Conservation (phyloP, 53 echinoderm and acorn worm species). For the Mesocentrotus franciscanus region DNA sequence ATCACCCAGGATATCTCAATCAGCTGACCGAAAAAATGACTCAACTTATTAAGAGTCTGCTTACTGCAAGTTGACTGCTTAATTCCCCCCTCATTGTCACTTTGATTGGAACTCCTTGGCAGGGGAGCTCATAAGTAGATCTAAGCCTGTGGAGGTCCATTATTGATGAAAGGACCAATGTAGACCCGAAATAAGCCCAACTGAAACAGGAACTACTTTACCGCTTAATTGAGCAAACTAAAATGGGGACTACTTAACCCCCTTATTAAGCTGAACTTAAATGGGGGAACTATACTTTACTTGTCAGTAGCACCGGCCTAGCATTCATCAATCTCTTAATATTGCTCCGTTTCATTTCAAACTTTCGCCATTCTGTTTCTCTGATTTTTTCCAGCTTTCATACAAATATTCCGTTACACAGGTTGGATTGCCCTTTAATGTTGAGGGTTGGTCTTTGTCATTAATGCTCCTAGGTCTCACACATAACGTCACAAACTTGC, state of each 20-base stretch:
- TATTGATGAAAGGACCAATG: not conserved
- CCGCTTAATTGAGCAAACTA: not conserved
- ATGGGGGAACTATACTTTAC: not conserved
- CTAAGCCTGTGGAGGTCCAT: not conserved
- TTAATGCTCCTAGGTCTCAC: not conserved
- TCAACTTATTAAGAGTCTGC: not conserved
- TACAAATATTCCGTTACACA: too few species aligned
- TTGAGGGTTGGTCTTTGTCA: not conserved
- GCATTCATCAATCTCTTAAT: too few species aligned
- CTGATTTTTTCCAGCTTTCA: too few species aligned
- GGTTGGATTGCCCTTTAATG: not conserved
- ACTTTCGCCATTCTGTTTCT: too few species aligned
- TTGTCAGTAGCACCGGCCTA: not conserved
- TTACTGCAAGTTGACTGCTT: conserved; percentile 15
- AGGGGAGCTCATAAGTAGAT: not conserved
- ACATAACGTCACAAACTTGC: not conserved
- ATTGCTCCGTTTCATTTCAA: too few species aligned
- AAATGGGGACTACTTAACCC: not conserved
- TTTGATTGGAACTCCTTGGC: not conserved
- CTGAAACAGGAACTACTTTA: not conserved
- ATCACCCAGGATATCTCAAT: not conserved
- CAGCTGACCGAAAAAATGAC: not conserved
- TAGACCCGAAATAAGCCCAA: not conserved
- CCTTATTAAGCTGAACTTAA: not conserved
- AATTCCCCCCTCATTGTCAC: not conserved